Conservation (phyloP, 2,113 vertebrate genomes). For the Rhineura floridana region DNA sequence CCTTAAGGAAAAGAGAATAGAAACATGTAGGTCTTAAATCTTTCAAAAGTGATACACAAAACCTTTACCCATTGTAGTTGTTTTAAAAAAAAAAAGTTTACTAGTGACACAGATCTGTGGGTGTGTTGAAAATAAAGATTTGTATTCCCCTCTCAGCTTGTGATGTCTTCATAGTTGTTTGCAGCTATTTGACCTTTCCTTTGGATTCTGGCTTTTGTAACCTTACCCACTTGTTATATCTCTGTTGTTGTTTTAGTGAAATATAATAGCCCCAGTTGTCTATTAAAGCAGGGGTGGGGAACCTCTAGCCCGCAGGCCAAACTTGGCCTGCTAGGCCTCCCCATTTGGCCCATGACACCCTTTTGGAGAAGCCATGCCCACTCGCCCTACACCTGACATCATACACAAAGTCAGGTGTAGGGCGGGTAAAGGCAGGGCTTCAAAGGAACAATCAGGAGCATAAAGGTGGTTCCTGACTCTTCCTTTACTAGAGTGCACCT, state of each 20-base stretch:
- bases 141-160: background rate
- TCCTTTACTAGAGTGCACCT: too few relatives aligned
- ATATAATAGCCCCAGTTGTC: rapidly evolving
- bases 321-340: too few relatives aligned
- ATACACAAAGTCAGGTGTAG: too few relatives aligned
- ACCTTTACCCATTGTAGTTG: background rate
- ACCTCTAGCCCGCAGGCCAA: too few relatives aligned
- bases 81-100: background rate
- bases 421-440: too few relatives aligned
- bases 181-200: background rate
- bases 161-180: background rate
- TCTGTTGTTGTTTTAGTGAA: background rate
- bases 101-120: background rate
- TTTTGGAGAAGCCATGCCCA: too few relatives aligned
- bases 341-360: too few relatives aligned
- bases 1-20: background rate
- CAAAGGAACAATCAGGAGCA: too few relatives aligned
- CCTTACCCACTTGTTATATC: rapidly evolving
- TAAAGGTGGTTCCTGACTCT: too few relatives aligned
- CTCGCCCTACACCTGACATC: too few relatives aligned
- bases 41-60: background rate
- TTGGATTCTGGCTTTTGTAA: background rate
- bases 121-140: background rate
- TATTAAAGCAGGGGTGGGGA: too few relatives aligned
- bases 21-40: background rate